These are phyloP conservation scores for Rafetus swinhoei DNA, from an alignment of 2,113 vertebrate species.

Conservation along the genomic window DNA sequence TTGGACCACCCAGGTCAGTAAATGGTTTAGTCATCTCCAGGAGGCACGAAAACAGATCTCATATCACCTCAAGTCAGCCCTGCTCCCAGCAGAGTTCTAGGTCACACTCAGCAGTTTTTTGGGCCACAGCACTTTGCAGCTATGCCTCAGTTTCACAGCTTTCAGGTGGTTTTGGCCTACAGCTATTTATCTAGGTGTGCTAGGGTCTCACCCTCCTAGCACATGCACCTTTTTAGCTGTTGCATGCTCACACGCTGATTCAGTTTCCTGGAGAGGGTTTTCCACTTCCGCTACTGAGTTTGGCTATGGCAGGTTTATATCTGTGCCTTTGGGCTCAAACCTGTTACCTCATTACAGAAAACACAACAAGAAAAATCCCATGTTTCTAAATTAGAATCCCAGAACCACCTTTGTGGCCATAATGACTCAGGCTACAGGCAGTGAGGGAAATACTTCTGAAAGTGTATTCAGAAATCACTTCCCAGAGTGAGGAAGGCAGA, in stretches of 20 bases:
- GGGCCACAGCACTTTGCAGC: not conserved
- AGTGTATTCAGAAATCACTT: too few species aligned
- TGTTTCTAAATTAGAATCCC: not conserved
- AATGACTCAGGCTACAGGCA: not conserved
- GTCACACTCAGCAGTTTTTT: not conserved
- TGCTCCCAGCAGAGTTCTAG: not conserved
- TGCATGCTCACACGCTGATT: not conserved
- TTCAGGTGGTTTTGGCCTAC: not conserved
- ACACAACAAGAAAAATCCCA: not conserved
- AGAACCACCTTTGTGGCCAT: not conserved
- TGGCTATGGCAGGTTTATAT: not conserved
- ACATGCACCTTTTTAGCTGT: not conserved
- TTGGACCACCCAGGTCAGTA: not conserved
- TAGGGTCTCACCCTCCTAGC: not conserved
- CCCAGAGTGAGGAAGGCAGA: too few species aligned
- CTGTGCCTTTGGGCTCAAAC: not conserved
- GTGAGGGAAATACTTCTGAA: not conserved
- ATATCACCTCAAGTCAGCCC: not conserved
- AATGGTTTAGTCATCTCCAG: not conserved
- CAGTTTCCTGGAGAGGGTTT: not conserved
- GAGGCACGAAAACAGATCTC: not conserved
- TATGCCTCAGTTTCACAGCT: not conserved
- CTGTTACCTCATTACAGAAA: not conserved
- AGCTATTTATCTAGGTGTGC: not conserved
- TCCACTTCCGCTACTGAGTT: not conserved